Evolutionary conservation across 2,797 vertebrate genomes (phyloP).

Genomic region (Cuculus canorus): DNA sequence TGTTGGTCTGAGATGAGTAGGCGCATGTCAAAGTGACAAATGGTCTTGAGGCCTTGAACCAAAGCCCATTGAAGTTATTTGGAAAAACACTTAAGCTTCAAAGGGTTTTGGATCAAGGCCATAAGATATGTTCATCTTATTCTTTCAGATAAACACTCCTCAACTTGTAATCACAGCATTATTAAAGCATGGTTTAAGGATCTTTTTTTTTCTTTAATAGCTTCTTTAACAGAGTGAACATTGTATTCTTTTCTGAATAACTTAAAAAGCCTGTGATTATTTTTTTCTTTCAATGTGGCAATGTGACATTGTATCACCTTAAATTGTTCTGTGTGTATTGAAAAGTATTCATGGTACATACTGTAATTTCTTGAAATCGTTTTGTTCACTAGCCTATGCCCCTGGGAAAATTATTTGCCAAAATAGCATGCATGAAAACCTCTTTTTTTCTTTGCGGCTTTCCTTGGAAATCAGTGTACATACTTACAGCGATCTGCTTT

Average conservation of each 20-base stretch:
- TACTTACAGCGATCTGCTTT: constrained; percentile 32
- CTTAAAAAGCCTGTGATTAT: background rate
- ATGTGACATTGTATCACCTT: constrained; percentile 20
- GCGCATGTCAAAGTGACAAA: background rate
- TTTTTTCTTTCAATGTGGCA: background rate
- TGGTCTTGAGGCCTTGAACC: background rate
- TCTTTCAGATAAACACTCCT: background rate
- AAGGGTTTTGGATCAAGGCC: background rate
- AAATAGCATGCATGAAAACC: background rate
- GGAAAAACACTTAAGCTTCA: background rate
- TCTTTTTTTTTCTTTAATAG: background rate
- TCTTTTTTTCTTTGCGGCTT: background rate
- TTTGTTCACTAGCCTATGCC: background rate
- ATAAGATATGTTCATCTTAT: background rate
- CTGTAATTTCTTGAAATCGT: constrained; percentile 25
- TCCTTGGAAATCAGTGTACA: background rate
- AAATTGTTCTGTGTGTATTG: constrained; percentile 26
- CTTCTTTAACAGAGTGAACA: background rate
- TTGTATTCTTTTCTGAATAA: background rate
- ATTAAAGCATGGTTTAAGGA: background rate
- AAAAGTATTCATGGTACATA: background rate
- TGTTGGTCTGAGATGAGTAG: background rate
- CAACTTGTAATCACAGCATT: background rate
- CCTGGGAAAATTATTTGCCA: constrained; percentile 30
- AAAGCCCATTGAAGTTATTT: background rate